Evolutionary conservation across 2,888 invertebrate genomes (phyloP).

Genomic region (Nomada goodeniana): DNA sequence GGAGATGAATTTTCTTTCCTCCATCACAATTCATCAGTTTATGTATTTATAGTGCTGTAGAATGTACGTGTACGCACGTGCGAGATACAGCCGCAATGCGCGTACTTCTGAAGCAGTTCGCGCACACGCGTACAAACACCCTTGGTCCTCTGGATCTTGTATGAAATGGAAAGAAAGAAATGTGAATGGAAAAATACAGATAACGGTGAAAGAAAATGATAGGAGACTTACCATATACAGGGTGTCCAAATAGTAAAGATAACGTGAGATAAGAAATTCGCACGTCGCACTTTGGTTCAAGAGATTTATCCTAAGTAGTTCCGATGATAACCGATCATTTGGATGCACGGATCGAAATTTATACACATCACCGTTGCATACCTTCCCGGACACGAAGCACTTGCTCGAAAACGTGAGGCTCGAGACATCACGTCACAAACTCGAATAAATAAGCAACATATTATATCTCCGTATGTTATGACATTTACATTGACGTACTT

Average conservation of each 20-base stretch:
- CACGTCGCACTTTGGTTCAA: slow-evolving; percentile 52
- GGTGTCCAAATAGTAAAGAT: slow-evolving; percentile 69
- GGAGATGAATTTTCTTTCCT: slow-evolving; percentile 7
- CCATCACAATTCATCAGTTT: slow-evolving; percentile 35
- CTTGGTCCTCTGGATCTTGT: slow-evolving; percentile 35
- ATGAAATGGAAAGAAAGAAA: slow-evolving; percentile 21
- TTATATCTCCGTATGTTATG: slow-evolving; percentile 46
- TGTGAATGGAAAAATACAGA: not conserved
- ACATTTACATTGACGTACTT: slow-evolving; percentile 57
- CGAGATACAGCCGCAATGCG: slow-evolving; percentile 33
- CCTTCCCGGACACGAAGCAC: slow-evolving; percentile 34
- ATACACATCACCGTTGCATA: slow-evolving; percentile 46
- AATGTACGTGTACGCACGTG: slow-evolving; percentile 30
- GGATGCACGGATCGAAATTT: slow-evolving; percentile 51
- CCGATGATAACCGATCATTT: slow-evolving; percentile 36
- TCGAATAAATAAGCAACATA: slow-evolving; percentile 63
- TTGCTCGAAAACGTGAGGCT: slow-evolving; percentile 40
- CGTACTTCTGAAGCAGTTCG: slow-evolving; percentile 34
- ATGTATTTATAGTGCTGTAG: slow-evolving; percentile 23
- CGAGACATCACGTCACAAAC: slow-evolving; percentile 38
- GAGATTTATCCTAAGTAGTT: slow-evolving; percentile 41
- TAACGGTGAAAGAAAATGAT: slow-evolving; percentile 61
- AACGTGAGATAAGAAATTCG: slow-evolving; percentile 50
- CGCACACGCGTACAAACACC: slow-evolving; percentile 51
- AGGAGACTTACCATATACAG: slow-evolving; percentile 70